Evolutionary conservation across 2,113 vertebrate genomes (phyloP).

Genomic region (Caranx melampygus): DNA sequence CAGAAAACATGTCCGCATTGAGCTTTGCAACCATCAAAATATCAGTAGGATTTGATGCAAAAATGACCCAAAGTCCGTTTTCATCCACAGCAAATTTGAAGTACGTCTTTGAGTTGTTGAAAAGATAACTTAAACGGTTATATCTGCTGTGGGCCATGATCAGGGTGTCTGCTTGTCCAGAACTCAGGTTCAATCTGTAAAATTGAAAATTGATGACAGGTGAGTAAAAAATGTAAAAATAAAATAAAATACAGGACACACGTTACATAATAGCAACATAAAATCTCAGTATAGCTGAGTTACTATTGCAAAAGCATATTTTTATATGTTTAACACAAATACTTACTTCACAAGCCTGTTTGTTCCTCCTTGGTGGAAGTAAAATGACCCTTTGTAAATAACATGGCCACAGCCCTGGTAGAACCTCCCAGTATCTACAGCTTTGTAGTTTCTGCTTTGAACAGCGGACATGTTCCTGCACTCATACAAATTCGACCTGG

Average conservation of each 20-base stretch:
- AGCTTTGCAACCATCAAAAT: constrained; percentile 87
- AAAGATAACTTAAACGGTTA: constrained; percentile 88
- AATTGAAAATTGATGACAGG: constrained; percentile 25
- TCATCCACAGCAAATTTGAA: constrained; percentile 92
- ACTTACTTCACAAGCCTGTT: constrained; percentile 88
- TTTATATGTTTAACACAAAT: background rate
- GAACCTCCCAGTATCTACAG: constrained; percentile 78
- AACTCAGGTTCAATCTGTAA: constrained; percentile 86
- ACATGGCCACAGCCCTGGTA: constrained; percentile 91
- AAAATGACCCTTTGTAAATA: constrained; percentile 86
- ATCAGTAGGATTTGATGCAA: constrained; percentile 83
- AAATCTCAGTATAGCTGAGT: background rate
- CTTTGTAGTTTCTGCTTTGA: constrained; percentile 73
- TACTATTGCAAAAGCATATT: background rate
- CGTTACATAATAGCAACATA: background rate
- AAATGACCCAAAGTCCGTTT: constrained; percentile 92
- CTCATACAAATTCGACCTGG: constrained; percentile 86
- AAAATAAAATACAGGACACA: background rate
- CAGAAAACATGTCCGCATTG: constrained; percentile 82
- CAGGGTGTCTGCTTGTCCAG: constrained; percentile 67
- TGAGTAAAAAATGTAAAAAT: background rate
- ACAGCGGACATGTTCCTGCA: constrained; percentile 80
- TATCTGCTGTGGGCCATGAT: constrained; percentile 85
- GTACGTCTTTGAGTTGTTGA: constrained; percentile 92
- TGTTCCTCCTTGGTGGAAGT: constrained; percentile 89